Evolutionary conservation across 2,888 invertebrate genomes (phyloP).

Genomic region (Tinea pellionella): DNA sequence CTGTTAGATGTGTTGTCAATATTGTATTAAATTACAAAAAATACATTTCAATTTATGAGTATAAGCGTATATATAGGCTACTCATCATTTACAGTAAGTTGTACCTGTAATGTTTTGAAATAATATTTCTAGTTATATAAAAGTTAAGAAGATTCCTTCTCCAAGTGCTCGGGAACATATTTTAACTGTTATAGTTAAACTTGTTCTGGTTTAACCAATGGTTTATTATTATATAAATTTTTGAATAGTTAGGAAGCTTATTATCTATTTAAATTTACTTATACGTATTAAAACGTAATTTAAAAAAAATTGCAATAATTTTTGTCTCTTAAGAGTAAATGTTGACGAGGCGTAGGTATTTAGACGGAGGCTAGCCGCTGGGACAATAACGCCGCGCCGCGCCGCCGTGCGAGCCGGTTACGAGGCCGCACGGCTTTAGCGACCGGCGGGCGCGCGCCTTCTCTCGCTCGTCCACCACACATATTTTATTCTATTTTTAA

Average conservation of each 20-base stretch:
- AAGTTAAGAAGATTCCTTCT: slow-evolving; percentile 29
- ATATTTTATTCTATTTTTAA: slow-evolving; percentile 68
- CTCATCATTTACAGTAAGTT: slow-evolving; percentile 58
- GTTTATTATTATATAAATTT: slow-evolving; percentile 10
- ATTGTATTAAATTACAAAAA: slow-evolving; percentile 51
- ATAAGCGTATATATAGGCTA: slow-evolving; percentile 61
- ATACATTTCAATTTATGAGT: slow-evolving; percentile 52
- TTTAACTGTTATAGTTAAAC: slow-evolving; percentile 19
- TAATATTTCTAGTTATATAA: slow-evolving; percentile 64
- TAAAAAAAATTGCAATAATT: slow-evolving; percentile 14
- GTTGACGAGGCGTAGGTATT: not conserved
- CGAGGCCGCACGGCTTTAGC: slow-evolving; percentile 19
- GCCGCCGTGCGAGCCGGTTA: slow-evolving; percentile 15
- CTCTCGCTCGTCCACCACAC: slow-evolving; percentile 61
- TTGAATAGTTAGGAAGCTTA: slow-evolving; percentile 13
- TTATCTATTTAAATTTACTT: slow-evolving; percentile 12
- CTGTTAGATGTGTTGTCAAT: slow-evolving; percentile 68
- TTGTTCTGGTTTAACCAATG: not conserved
- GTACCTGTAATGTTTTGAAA: slow-evolving; percentile 46
- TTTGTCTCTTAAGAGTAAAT: slow-evolving; percentile 9
- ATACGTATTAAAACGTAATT: slow-evolving; percentile 3
- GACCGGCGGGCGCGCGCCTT: slow-evolving; percentile 39
- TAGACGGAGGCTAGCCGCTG: slow-evolving; percentile 16
- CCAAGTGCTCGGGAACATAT: slow-evolving; percentile 39
- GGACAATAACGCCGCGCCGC: slow-evolving; percentile 11